Evolutionary conservation across 2,113 vertebrate species (phyloP).

Genomic region (Sinocyclocheilus anshuiensis): DNA sequence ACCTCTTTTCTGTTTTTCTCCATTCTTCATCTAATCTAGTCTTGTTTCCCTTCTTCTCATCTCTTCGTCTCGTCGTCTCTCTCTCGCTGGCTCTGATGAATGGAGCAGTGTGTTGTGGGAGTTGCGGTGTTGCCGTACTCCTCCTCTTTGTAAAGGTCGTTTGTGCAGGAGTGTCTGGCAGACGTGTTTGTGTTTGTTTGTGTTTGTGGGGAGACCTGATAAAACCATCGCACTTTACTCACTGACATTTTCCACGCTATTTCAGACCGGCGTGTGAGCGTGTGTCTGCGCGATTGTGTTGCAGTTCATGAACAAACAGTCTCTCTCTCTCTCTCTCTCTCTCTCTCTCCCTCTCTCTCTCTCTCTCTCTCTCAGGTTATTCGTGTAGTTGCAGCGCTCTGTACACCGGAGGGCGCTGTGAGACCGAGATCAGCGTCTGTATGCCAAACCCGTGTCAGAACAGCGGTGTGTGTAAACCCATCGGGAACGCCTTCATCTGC

Average conservation of each 20-base stretch:
- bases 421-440: slow-evolving; percentile 91
- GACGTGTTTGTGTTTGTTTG: slow-evolving; percentile 23
- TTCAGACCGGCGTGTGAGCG: slow-evolving; percentile 34
- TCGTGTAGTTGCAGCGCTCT: slow-evolving; percentile 88
- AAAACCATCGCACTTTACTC: slow-evolving; percentile 3
- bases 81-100: slow-evolving; percentile 11
- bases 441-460: slow-evolving; percentile 94
- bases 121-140: neutral
- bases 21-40: neutral
- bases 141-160: slow-evolving; percentile 38
- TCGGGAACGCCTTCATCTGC: slow-evolving; percentile 92
- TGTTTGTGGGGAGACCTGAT: slow-evolving; percentile 29
- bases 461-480: slow-evolving; percentile 85
- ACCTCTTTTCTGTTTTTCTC: neutral
- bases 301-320: neutral
- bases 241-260: slow-evolving; percentile 37
- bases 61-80: neutral
- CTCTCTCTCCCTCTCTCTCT: slow-evolving; percentile 52
- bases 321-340: slow-evolving; percentile 48
- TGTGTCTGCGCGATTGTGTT: slow-evolving; percentile 15
- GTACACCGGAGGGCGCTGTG: slow-evolving; percentile 92
- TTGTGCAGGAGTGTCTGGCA: slow-evolving; percentile 20
- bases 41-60: neutral
- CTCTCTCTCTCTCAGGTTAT: slow-evolving; percentile 80
- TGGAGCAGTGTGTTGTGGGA: slow-evolving; percentile 30